A percentile compares a stretch with the other conserved stretches of the same genome.
phyloP scores from a whole-genome alignment of 1,140 invertebrate genomes.

The Caenorhabditis latens region DNA sequence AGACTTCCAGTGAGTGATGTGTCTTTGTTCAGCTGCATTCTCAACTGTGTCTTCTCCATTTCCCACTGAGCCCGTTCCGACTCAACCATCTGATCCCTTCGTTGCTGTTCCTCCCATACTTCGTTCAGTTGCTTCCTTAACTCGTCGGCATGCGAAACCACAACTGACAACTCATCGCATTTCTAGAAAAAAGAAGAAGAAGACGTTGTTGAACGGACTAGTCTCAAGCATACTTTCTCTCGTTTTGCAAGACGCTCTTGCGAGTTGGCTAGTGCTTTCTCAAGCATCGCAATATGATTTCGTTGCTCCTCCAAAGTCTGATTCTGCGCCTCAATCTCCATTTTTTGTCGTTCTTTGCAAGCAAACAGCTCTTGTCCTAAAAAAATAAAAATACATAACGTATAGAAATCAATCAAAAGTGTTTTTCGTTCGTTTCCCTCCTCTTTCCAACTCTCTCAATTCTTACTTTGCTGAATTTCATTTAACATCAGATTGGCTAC shows the following conservation, averaged over 20 bases:
- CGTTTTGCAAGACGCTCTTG: constrained; percentile 88
- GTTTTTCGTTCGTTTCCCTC: constrained; percentile 2
- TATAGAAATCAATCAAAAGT: constrained; percentile 59
- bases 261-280: constrained; percentile 90
- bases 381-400: constrained; percentile 27
- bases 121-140: constrained; percentile 59
- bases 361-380: constrained; percentile 88
- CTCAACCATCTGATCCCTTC: constrained; percentile 56
- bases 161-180: constrained; percentile 58
- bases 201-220: neutral
- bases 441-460: neutral
- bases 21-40: constrained; percentile 64
- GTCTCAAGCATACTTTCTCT: constrained; percentile 85
- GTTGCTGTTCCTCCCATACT: constrained; percentile 48
- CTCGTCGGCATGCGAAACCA: constrained; percentile 42
- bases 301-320: constrained; percentile 90
- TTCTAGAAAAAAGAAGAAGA: constrained; percentile 51
- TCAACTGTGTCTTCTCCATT: constrained; percentile 66
- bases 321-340: constrained; percentile 88
- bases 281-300: constrained; percentile 91
- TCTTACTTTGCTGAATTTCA: constrained; percentile 62
- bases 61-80: constrained; percentile 65
- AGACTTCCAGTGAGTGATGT: constrained; percentile 49
- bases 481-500: constrained; percentile 57
- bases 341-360: constrained; percentile 89